Evolutionary conservation across 2,888 invertebrate species (phyloP).

Genomic region (Hyalella azteca): DNA sequence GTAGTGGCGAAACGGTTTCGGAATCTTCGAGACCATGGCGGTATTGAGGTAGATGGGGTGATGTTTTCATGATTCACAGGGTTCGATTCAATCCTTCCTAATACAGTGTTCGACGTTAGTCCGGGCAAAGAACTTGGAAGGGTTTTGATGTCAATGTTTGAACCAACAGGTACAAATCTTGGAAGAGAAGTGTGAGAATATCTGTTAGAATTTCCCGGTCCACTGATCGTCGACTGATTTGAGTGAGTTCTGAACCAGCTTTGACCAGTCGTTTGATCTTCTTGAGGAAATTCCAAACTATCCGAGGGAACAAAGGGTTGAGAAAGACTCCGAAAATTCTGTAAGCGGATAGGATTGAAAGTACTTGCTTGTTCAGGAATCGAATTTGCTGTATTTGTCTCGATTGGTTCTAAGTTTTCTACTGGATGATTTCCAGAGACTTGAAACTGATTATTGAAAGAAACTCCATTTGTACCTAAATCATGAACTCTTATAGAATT

Average conservation of each 20-base stretch:
- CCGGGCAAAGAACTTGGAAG: not conserved
- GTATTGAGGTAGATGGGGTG: not conserved
- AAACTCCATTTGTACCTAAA: no score
- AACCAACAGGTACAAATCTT: not conserved
- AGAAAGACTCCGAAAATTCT: no score
- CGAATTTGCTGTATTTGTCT: not conserved
- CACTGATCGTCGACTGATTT: not conserved
- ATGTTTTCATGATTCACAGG: not conserved
- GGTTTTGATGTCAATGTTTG: not conserved
- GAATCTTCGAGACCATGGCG: conserved; percentile 11
- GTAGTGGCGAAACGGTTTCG: not conserved
- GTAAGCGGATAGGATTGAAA: not conserved
- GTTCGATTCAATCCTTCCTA: not conserved
- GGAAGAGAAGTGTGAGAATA: not conserved
- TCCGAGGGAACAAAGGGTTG: no score
- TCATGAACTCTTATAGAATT: not conserved
- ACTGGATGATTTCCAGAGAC: no score
- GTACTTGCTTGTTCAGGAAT: not conserved
- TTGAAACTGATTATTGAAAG: no score
- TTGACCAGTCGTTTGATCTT: no score
- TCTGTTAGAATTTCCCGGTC: not conserved
- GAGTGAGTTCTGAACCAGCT: not conserved
- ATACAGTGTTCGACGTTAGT: not conserved
- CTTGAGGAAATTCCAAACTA: no score
- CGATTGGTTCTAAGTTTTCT: no score